Conservation (phyloP, 2,888 invertebrate genomes). For the Coenonympha arcania region DNA sequence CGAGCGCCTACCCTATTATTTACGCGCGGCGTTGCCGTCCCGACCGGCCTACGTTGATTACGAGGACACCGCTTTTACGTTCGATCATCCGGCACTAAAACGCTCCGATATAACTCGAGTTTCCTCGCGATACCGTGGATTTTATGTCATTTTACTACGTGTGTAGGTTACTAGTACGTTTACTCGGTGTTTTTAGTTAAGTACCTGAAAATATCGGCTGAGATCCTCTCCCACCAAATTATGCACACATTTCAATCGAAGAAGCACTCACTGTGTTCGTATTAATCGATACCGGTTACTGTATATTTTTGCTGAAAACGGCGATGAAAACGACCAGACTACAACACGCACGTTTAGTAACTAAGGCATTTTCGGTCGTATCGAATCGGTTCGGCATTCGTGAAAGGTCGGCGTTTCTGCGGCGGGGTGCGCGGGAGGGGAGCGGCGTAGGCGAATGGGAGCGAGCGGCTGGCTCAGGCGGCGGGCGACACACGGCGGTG, state of each 20-base stretch:
- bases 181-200: conserved; percentile 17
- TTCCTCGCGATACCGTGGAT: conserved; percentile 17
- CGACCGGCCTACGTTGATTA: conserved; percentile 73
- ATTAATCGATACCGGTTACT: conserved; percentile 30
- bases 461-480: conserved; percentile 55
- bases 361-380: conserved; percentile 73
- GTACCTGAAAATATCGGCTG: conserved; percentile 42
- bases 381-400: conserved; percentile 70
- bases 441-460: conserved; percentile 36
- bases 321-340: conserved; percentile 60
- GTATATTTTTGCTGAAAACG: conserved; percentile 42
- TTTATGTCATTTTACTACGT: conserved; percentile 6
- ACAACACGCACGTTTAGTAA: conserved; percentile 66
- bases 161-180: conserved; percentile 6
- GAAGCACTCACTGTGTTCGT: conserved; percentile 12
- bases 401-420: conserved; percentile 68
- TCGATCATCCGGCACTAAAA: conserved; percentile 63
- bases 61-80: conserved; percentile 75
- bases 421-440: conserved; percentile 59
- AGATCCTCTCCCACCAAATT: conserved; percentile 13
- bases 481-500: conserved; percentile 47
- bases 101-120: conserved; percentile 41
- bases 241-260: conserved; percentile 26
- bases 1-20: conserved; percentile 74
- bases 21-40: conserved; percentile 71